Conservation (phyloP, 2,113 vertebrate species). For the Capricornis sumatraensis region DNA sequence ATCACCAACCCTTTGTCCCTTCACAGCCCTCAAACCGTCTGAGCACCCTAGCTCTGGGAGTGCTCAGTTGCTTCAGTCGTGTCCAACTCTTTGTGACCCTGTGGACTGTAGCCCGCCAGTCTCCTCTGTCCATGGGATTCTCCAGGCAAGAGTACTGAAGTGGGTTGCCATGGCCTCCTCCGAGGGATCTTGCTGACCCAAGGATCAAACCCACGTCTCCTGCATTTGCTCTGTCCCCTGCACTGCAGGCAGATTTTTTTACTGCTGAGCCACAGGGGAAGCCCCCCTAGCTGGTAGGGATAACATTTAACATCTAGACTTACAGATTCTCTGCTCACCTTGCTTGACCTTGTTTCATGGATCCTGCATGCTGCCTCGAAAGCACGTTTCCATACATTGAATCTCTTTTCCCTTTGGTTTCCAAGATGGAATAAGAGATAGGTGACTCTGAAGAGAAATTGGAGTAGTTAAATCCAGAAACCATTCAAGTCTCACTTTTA, state of each 20-base stretch:
- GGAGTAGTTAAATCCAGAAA: not conserved
- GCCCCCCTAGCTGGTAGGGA: not conserved
- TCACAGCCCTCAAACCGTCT: fast-evolving
- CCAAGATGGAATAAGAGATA: not conserved
- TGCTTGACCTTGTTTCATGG: not conserved
- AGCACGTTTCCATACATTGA: not conserved
- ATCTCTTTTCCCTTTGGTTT: not conserved
- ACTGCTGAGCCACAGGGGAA: not conserved
- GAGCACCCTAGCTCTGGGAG: not conserved
- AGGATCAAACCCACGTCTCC: not conserved
- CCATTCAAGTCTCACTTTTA: not conserved
- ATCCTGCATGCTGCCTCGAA: not conserved
- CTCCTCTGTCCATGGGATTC: not conserved
- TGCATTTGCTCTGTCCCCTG: not conserved
- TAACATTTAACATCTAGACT: not conserved
- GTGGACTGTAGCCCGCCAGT: not conserved
- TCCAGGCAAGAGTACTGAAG: not conserved
- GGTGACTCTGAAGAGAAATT: not conserved
- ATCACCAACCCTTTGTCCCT: not conserved
- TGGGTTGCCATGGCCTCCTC: not conserved
- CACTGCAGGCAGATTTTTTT: not conserved
- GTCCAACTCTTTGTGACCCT: not conserved
- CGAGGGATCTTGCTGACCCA: not conserved
- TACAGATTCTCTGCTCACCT: not conserved
- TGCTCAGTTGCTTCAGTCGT: not conserved